Conservation (phyloP, 2,113 vertebrate genomes). For the Petrocephalus microphthalmus region DNA sequence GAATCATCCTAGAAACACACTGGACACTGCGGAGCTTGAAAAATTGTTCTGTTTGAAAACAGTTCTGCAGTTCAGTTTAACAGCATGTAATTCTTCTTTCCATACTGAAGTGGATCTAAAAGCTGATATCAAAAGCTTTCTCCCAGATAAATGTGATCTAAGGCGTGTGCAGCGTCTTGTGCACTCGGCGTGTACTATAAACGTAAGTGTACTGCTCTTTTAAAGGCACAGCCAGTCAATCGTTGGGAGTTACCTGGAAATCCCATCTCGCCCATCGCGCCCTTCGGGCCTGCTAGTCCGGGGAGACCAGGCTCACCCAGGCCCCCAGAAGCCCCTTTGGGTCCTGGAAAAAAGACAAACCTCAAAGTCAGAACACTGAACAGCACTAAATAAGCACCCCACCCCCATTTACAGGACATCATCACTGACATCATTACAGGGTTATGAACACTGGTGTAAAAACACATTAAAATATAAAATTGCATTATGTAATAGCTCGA, state of each 20-base stretch:
- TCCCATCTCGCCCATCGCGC: conserved; percentile 86
- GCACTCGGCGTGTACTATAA: not conserved
- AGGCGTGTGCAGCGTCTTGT: not conserved
- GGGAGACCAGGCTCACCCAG: conserved; percentile 68
- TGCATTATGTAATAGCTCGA: not conserved
- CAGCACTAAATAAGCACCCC: too few species aligned
- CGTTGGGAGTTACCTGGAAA: conserved; percentile 71
- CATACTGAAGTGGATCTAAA: not conserved
- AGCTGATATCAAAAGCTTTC: not conserved
- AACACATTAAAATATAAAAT: not conserved
- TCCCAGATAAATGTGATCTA: not conserved
- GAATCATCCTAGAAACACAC: not conserved
- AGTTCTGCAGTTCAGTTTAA: not conserved
- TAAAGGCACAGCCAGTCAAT: not conserved
- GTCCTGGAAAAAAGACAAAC: conserved; percentile 56
- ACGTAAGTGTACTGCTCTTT: not conserved
- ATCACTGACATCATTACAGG: not conserved
- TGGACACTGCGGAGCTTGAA: not conserved
- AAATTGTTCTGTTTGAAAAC: too few species aligned
- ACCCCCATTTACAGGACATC: not conserved
- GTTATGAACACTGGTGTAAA: not conserved
- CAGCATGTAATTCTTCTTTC: not conserved
- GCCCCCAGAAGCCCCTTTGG: conserved; percentile 75
- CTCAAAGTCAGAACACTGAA: not conserved
- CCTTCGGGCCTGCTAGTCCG: conserved; percentile 76